A percentile compares a stretch with the other conserved stretches of the same genome.
These are phyloP conservation scores for Strix uralensis DNA, from an alignment of 2,113 vertebrate species.

Conservation along the genomic window DNA sequence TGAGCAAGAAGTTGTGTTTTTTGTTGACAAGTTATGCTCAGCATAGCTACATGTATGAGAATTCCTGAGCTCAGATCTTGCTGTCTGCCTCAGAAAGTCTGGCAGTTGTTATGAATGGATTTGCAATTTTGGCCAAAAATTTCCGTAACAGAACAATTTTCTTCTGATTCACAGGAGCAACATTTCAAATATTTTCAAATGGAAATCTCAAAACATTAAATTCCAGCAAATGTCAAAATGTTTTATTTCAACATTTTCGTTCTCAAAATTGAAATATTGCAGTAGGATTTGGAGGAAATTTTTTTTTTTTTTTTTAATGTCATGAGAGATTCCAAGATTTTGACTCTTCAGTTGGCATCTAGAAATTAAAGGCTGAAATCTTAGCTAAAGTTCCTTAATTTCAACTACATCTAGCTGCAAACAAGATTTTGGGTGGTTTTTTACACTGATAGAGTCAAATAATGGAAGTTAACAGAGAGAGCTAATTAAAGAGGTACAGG, in stretches of 20 bases:
- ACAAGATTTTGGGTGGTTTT: background rate
- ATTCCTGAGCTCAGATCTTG: background rate
- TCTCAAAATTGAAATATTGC: background rate
- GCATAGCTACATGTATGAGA: background rate
- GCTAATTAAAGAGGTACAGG: background rate
- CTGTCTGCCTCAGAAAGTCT: background rate
- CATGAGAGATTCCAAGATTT: background rate
- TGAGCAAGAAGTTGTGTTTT: background rate
- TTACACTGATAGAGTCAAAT: background rate
- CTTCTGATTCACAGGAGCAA: constrained; percentile 29
- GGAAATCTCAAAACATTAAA: constrained; percentile 24
- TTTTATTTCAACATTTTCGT: constrained; percentile 33
- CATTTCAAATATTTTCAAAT: constrained; percentile 36
- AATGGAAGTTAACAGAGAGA: background rate
- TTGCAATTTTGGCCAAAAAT: constrained; percentile 22
- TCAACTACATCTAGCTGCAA: background rate
- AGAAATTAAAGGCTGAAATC: background rate
- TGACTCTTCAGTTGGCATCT: background rate
- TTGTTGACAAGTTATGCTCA: background rate
- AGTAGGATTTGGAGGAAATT: background rate
- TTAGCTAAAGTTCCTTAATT: background rate
- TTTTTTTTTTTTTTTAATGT: background rate
- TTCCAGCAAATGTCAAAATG: constrained; percentile 31
- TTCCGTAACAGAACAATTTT: background rate
- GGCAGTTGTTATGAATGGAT: background rate